Percentiles rank a stretch among this genome's conserved stretches.
Evolutionary conservation across 2,797 vertebrate genomes (phyloP).

Genomic region (Halcyon chelicuti): DNA sequence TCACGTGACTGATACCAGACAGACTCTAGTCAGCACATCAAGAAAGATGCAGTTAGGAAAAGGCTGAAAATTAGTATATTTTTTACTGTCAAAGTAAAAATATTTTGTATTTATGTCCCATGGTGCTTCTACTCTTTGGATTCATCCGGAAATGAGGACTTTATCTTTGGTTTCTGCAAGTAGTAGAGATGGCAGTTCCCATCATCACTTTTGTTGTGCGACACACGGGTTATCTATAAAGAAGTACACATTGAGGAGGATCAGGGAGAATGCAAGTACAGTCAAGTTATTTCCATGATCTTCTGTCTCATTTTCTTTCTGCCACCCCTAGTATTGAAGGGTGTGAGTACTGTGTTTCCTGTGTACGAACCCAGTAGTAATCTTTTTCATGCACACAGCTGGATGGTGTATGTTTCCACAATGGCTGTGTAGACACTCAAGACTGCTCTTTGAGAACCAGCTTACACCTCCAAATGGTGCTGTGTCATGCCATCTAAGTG

Average conservation of each 20-base stretch:
- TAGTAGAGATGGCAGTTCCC: background rate
- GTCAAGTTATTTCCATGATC: background rate
- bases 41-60: background rate
- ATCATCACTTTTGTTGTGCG: background rate
- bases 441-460: background rate
- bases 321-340: background rate
- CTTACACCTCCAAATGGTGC: fast-evolving
- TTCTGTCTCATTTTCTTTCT: background rate
- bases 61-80: background rate
- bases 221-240: background rate
- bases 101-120: background rate
- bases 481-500: no score
- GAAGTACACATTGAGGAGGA: background rate
- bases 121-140: background rate
- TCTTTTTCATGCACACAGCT: background rate
- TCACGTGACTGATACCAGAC: background rate
- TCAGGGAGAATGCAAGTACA: background rate
- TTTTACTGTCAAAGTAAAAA: background rate
- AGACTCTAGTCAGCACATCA: fast-evolving
- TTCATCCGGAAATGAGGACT: background rate
- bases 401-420: fast-evolving
- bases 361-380: background rate
- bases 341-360: background rate
- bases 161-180: background rate
- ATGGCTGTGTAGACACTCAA: background rate